A percentile compares a stretch with the other conserved stretches of the same genome.
These are phyloP conservation scores for Platysteira castanea DNA, from an alignment of 2,113 vertebrate genomes.

Conservation along the genomic window DNA sequence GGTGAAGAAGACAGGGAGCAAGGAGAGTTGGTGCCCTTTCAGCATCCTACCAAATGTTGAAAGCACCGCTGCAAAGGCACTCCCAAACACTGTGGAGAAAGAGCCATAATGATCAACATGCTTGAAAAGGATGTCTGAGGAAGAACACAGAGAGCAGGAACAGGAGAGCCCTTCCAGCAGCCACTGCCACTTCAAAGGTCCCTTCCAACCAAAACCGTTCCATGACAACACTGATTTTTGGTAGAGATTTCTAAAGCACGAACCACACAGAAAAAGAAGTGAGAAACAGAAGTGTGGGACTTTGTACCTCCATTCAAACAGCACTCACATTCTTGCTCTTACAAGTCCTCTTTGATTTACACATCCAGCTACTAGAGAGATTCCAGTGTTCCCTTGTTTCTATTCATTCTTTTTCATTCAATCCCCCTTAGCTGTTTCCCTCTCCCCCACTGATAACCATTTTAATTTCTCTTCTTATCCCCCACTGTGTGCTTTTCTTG, in stretches of 20 bases:
- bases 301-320: background rate
- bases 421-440: background rate
- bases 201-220: background rate
- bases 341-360: background rate
- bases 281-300: background rate
- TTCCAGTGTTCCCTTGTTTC: background rate
- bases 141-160: background rate
- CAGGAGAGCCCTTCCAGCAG: background rate
- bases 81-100: background rate
- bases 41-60: background rate
- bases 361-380: background rate
- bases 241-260: background rate
- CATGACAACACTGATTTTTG: background rate
- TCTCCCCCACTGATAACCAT: background rate
- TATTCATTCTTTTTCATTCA: constrained; percentile 7
- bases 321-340: background rate
- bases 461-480: background rate
- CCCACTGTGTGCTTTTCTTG: background rate
- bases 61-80: background rate
- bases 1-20: background rate
- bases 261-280: background rate
- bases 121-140: background rate
- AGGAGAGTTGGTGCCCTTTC: background rate
- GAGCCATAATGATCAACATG: background rate
- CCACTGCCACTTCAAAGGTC: background rate